phyloP scores from a whole-genome alignment of 2,888 invertebrate genomes.

The Macrosiphum euphorbiae region DNA sequence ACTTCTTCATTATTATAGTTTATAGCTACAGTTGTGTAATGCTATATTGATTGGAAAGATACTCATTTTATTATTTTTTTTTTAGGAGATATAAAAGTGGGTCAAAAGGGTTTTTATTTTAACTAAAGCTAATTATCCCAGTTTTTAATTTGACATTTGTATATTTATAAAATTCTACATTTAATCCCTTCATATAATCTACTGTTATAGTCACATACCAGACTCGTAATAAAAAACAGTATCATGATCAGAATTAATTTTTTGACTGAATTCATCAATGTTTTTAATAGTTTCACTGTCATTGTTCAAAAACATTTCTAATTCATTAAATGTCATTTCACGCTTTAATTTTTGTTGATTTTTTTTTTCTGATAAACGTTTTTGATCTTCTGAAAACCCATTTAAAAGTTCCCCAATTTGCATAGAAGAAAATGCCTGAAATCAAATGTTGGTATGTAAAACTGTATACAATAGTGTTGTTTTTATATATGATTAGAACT shows the following conservation, averaged over 20 bases:
- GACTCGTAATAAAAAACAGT: conserved; percentile 56
- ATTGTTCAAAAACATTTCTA: conserved; percentile 55
- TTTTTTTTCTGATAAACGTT: conserved; percentile 33
- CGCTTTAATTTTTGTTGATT: conserved; percentile 46
- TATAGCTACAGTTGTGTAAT: neutral
- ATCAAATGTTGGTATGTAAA: neutral
- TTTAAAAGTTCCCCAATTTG: conserved; percentile 53
- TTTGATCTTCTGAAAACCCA: conserved; percentile 41
- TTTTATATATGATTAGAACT: neutral
- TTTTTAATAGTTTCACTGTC: neutral
- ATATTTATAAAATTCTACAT: neutral
- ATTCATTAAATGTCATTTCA: conserved; percentile 57
- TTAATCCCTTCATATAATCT: neutral
- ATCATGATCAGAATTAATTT: conserved; percentile 49
- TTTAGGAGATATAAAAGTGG: neutral
- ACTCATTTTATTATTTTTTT: neutral
- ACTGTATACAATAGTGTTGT: neutral
- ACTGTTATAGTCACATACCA: conserved; percentile 2
- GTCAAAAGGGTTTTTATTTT: neutral
- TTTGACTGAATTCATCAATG: conserved; percentile 38
- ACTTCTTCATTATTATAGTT: neutral
- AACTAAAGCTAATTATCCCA: neutral
- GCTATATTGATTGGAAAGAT: neutral
- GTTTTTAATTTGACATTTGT: neutral
- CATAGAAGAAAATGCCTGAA: conserved; percentile 52